Base-by-base conservation (phyloP, 2,113 vertebrate genomes). In the Cariama cristata region DNA sequence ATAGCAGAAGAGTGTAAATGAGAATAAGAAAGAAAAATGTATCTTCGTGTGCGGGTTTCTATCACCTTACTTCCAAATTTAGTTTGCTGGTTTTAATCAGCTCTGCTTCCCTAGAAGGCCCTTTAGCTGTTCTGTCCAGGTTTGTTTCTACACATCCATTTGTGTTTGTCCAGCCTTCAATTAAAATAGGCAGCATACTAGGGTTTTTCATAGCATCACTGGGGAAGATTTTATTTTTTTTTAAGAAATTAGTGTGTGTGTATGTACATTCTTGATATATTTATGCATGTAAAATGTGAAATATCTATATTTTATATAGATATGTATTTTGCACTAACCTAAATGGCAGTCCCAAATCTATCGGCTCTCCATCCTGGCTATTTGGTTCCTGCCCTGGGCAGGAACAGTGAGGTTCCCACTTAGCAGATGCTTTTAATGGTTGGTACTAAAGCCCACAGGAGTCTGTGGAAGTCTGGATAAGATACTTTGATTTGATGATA, bases 21-120 rank as follows among this genome's bases (percentile, higher is more conserved):
- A 52, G 73, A 63, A 32, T 23, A 49, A 59, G 68, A 52, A 83
- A 90, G 40, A 83, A n/a, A 97, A 97, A 93, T 14, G 21, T 30
- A 47, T 94, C 60, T 82, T 80, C 21, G 6, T 20, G 45, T 90
- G n/a, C 50, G 22, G 11, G 30, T 73, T 87, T 83, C 32, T 82
- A 24, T 76, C 84, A 68, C 73, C 58, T 87, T 5, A 0, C 9
- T 67, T 81, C 38, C 42, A 60, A 47, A 60, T 79, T 79, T 30
- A 68, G 50, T 62, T 76, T 53, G 14, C 27, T 91, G 73, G 33
- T 26, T 93, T 79, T 64, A 82, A 69, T 75, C 85, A 58, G 47
- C 26, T 21, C 47, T 83, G n/a, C 22, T 77, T 45, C 38, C 50
- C 32, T 9, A 26, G 35, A 58, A 79, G 56, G 8, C 32, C 26